A percentile compares a stretch with the other conserved stretches of the same genome.
Conservation (phyloP, 2,113 vertebrate species). For the Lycaon pictus region DNA sequence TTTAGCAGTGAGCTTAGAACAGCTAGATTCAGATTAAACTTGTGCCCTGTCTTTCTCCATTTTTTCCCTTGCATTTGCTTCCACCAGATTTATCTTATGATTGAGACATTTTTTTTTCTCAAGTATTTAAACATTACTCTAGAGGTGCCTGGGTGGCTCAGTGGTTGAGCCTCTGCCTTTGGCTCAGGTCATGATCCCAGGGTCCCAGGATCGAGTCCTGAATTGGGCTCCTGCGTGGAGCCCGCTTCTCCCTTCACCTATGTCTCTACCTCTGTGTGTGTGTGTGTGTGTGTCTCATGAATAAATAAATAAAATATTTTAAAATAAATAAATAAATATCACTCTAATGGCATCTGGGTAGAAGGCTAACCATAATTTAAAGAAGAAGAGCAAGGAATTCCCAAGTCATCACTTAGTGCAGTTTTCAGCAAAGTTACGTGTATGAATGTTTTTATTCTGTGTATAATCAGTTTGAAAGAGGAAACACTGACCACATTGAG, state of each 20-base stretch:
- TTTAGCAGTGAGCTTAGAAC: neutral
- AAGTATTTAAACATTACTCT: neutral
- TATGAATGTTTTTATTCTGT: neutral
- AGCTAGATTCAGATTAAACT: constrained; percentile 20
- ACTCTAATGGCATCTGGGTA: neutral
- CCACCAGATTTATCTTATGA: neutral
- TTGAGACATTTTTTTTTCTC: neutral
- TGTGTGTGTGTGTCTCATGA: too few species aligned
- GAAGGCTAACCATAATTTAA: neutral
- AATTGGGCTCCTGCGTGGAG: too few species aligned
- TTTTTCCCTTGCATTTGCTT: neutral
- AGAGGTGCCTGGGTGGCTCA: too few species aligned
- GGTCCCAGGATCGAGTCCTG: too few species aligned
- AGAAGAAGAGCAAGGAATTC: constrained; percentile 2
- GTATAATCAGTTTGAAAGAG: neutral
- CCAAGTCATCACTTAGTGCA: neutral
- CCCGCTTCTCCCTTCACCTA: too few species aligned
- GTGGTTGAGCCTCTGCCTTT: too few species aligned
- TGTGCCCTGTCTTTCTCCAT: neutral
- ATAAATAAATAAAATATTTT: too few species aligned
- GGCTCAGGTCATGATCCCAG: too few species aligned
- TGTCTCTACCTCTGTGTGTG: too few species aligned
- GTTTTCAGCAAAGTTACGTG: constrained; percentile 10
- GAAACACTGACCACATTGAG: neutral
- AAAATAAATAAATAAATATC: neutral